phyloP scores from a whole-genome alignment of 2,888 invertebrate genomes.

The Pachycephus smyrnensis region DNA sequence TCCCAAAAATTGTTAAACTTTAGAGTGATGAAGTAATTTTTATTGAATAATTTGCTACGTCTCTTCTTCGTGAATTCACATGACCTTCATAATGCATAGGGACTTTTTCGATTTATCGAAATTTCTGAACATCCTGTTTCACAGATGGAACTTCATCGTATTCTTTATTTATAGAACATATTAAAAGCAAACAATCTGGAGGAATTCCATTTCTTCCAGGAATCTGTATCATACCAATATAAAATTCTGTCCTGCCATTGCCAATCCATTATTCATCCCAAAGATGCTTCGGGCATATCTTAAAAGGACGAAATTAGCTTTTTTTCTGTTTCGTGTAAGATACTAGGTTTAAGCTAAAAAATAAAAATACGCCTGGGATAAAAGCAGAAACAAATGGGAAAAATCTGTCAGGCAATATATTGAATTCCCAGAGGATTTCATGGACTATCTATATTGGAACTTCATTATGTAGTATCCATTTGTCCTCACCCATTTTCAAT shows the following conservation, averaged over 20 bases:
- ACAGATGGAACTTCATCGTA: not conserved
- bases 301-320: not conserved
- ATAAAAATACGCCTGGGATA: not conserved
- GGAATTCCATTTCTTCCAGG: not conserved
- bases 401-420: not conserved
- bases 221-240: not conserved
- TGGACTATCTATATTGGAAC: not conserved
- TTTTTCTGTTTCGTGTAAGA: not conserved
- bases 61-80: not conserved
- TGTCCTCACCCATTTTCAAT: not conserved
- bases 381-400: not conserved
- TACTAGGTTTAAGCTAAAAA: not conserved
- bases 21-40: not conserved
- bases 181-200: not conserved
- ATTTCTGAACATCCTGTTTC: not conserved
- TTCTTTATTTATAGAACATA: not conserved
- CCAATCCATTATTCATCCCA: not conserved
- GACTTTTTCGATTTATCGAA: not conserved
- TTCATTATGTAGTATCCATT: not conserved
- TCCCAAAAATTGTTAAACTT: not conserved
- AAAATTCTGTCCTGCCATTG: not conserved
- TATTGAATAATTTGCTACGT: not conserved
- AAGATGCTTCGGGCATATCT: not conserved
- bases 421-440: not conserved
- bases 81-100: not conserved